Base-by-base conservation (phyloP, 92 coral and sea anemone species). In the Nematostella vectensis region DNA sequence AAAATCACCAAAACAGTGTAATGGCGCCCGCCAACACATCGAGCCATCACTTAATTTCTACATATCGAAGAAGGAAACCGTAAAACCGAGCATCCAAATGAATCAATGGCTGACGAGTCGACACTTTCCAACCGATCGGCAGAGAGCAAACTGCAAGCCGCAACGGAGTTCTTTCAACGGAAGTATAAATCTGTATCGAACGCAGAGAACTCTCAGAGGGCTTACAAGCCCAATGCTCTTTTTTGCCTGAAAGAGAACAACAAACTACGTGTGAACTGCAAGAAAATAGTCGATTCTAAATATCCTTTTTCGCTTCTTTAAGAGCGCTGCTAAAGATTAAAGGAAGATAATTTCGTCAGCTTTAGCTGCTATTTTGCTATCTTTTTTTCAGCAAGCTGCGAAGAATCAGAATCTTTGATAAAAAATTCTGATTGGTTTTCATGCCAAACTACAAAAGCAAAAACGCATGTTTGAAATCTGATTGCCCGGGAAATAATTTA, bases 241-340 rank as follows among this genome's bases (percentile, higher is more conserved):
- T 72, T 89, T 43, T 89, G 95, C 31, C 74, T 89, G 19, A 57
- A 81, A 29, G 85, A 71, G 38, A 79, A 76, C 48, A 89, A 89
- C 38, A 82, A 74, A 16, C 37, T 89, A 29, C 77, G 97, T 44
- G 58, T 61, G 50, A 81, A 74, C 89, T 89, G 95, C 73, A 81
- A 76, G 51, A 78, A 77, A 48, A 74, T 89, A 20, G 97, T 89
- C 19, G 94, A 85, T 39, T 89, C 97, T 26, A 89, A 85, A 79
- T 89, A 89, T 89, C 97, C 95, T 89, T 89, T 85, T 42, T 58
- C 6, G 27, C 19, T 25, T 52, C 21, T 1, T 15, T 0, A 26
- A n/a, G n/a, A n/a, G n/a, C n/a, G n/a, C 13, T 6, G 3, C n/a
- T 1, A 0, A 33, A 31, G 2, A 31, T 3, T 47, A 0, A 31